Conservation (phyloP, 1,140 invertebrate species). For the Caerostris extrusa region DNA sequence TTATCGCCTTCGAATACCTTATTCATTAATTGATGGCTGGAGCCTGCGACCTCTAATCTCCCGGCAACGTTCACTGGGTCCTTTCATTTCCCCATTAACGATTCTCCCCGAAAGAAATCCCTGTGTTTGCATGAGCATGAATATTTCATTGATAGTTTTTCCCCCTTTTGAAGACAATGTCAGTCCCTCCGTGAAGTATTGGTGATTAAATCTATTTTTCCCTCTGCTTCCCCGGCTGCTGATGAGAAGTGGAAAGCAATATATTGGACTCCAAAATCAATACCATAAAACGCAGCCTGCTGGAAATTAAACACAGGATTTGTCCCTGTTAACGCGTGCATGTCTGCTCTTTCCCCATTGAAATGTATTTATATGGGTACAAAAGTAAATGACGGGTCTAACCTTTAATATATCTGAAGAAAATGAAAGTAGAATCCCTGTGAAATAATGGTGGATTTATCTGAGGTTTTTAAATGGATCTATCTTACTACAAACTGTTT, state of each 20-base stretch:
- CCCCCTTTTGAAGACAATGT: slow-evolving; percentile 40
- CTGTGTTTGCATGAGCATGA: slow-evolving; percentile 18
- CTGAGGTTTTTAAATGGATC: no score
- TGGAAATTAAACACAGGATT: slow-evolving; percentile 45
- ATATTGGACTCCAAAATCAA: slow-evolving; percentile 42
- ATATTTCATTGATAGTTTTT: slow-evolving; percentile 55
- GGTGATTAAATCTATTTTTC: slow-evolving; percentile 45
- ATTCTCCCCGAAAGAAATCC: slow-evolving; percentile 1
- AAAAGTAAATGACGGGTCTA: neutral
- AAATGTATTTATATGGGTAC: slow-evolving; percentile 5
- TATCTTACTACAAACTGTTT: no score
- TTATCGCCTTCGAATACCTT: neutral
- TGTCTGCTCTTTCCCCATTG: neutral
- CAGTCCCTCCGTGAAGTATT: slow-evolving; percentile 31
- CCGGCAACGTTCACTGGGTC: neutral
- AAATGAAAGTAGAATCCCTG: neutral
- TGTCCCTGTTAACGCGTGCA: neutral
- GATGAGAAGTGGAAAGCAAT: slow-evolving; percentile 48
- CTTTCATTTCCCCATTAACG: slow-evolving; percentile 16
- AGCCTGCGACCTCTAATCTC: neutral
- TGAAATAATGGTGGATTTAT: neutral
- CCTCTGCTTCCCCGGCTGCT: neutral
- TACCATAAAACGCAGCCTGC: slow-evolving; percentile 7
- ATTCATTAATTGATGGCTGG: neutral
- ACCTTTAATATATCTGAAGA: slow-evolving; percentile 6